These are phyloP conservation scores for Drosophila prostipennis DNA, from an alignment of 2,888 invertebrate genomes.

Conservation along the genomic window DNA sequence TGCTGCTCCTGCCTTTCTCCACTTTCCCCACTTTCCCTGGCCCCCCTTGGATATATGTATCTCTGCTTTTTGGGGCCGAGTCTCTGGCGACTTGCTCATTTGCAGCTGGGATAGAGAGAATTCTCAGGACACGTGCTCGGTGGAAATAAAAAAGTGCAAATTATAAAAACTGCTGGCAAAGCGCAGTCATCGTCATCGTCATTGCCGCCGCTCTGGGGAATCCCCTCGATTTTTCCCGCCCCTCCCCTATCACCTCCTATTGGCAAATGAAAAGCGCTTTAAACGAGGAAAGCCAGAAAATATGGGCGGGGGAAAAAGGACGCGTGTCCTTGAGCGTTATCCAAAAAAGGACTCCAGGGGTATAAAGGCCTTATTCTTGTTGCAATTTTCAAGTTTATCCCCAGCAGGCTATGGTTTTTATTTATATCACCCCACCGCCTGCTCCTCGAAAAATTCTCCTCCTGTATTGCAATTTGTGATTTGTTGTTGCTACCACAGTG, in stretches of 20 bases:
- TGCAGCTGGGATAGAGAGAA: conserved; percentile 62
- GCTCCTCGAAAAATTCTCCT: background rate
- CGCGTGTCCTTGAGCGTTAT: conserved; percentile 68
- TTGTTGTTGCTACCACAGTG: conserved; percentile 30
- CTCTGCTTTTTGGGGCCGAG: conserved; percentile 40
- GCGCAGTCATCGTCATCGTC: conserved; percentile 56
- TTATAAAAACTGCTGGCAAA: conserved; percentile 80
- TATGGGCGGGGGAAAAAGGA: conserved; percentile 5
- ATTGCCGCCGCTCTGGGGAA: conserved; percentile 35
- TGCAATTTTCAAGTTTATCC: conserved; percentile 63
- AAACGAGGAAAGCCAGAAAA: conserved; percentile 31
- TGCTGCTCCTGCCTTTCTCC: conserved; percentile 17
- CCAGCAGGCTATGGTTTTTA: conserved; percentile 4
- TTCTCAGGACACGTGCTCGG: conserved; percentile 52
- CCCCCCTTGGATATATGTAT: background rate
- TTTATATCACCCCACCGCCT: conserved; percentile 1
- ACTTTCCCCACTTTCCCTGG: background rate
- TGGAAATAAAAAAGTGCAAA: conserved; percentile 63
- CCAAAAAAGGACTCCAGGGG: conserved; percentile 56
- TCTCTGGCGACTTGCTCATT: conserved; percentile 72
- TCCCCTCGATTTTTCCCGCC: background rate
- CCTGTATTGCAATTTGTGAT: conserved; percentile 32
- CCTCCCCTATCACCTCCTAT: conserved; percentile 2
- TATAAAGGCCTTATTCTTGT: conserved; percentile 43
- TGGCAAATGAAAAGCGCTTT: conserved; percentile 51